A percentile compares a stretch with the other conserved stretches of the same genome.
Evolutionary conservation across 2,797 vertebrate genomes (phyloP).

Genomic region (Botia kubotai): DNA sequence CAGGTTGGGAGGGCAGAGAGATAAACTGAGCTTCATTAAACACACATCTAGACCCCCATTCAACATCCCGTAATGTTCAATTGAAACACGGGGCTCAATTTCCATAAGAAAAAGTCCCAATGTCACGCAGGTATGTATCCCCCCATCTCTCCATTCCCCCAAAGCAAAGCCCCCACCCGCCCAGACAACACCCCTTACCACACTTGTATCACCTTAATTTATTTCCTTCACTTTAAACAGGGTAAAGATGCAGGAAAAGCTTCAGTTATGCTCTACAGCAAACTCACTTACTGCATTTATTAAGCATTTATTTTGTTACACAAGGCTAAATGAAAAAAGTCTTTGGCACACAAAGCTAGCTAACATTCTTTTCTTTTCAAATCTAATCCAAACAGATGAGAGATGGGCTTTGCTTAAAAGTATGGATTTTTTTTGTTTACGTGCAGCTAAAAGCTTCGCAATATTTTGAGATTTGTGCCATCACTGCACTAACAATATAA

Average conservation of each 20-base stretch:
- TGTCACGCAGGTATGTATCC: constrained; percentile 53
- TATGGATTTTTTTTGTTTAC: constrained; percentile 83
- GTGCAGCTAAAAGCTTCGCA: constrained; percentile 62
- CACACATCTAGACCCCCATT: constrained; percentile 54
- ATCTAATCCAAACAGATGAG: constrained; percentile 82
- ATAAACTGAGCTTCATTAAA: constrained; percentile 66
- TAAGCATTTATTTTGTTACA: constrained; percentile 83
- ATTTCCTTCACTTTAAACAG: constrained; percentile 74
- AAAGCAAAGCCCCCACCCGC: constrained; percentile 58
- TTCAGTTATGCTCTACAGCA: constrained; percentile 77
- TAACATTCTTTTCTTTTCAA: constrained; percentile 74
- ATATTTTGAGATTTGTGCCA: constrained; percentile 74
- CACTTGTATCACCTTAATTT: constrained; percentile 72
- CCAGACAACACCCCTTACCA: constrained; percentile 61
- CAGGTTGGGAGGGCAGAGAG: constrained; percentile 47
- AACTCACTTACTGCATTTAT: constrained; percentile 78
- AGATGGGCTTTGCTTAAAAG: constrained; percentile 70
- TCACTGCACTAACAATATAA: constrained; percentile 73
- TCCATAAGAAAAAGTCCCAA: constrained; percentile 69
- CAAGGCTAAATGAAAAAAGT: constrained; percentile 73
- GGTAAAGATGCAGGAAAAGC: constrained; percentile 70
- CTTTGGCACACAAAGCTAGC: constrained; percentile 73
- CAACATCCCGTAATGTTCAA: constrained; percentile 59
- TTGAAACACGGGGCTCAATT: constrained; percentile 67
- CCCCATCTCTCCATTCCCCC: background rate